phyloP scores from a whole-genome alignment of 2,797 vertebrate species.

The Semaprochilodus insignis region DNA sequence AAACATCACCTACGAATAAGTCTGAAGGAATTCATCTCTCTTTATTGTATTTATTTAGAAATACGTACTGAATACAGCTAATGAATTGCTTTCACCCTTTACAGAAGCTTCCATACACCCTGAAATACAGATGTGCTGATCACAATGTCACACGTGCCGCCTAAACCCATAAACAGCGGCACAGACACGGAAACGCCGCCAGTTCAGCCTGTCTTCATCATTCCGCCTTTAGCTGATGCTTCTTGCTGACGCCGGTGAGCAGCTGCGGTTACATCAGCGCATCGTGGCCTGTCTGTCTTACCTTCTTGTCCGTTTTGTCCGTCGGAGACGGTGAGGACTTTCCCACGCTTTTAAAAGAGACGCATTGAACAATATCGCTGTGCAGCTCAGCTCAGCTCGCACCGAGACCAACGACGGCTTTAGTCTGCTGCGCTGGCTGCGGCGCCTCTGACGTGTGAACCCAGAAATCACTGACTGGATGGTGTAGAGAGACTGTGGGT shows the following conservation, averaged over 20 bases:
- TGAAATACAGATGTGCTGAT: no score
- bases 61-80: no score
- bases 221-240: neutral
- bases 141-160: no score
- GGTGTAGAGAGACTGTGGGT: no score
- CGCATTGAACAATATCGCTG: neutral
- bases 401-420: neutral
- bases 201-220: neutral
- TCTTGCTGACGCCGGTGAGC: neutral
- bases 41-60: no score
- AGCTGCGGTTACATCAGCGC: neutral
- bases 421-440: neutral
- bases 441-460: neutral
- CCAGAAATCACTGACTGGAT: neutral
- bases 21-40: no score
- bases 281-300: slow-evolving; percentile 7
- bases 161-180: no score
- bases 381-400: neutral
- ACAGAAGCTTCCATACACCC: no score
- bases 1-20: no score
- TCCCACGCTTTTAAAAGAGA: neutral
- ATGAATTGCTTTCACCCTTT: no score
- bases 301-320: neutral
- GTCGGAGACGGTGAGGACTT: neutral
- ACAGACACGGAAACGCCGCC: no score